Conservation (phyloP, 2,888 invertebrate genomes). For the Trachelus iudaicus region DNA sequence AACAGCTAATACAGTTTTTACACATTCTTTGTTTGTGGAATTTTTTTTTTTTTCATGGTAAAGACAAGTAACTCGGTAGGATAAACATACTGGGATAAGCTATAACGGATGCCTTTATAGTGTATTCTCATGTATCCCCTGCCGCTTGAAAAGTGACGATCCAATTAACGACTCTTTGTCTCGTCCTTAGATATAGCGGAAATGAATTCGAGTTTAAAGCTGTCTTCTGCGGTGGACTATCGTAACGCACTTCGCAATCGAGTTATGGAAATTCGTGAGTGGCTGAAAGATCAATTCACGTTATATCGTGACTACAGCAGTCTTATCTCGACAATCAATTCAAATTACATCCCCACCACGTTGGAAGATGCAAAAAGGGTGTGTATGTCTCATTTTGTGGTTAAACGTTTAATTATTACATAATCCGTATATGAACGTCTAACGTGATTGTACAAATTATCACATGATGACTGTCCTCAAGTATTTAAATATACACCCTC, state of each 20-base stretch:
- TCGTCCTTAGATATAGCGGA: neutral
- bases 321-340: constrained; percentile 43
- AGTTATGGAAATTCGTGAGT: constrained; percentile 43
- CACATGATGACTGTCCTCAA: neutral
- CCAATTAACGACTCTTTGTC: neutral
- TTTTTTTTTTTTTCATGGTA: neutral
- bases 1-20: neutral
- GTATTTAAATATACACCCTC: neutral
- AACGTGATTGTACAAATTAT: neutral
- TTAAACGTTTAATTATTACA: neutral
- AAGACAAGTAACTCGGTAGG: neutral
- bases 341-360: constrained; percentile 42
- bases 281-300: constrained; percentile 51
- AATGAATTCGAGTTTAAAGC: neutral
- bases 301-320: constrained; percentile 47
- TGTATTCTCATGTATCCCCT: neutral
- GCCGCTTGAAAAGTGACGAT: neutral
- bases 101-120: neutral
- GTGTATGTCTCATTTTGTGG: neutral
- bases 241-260: constrained; percentile 29
- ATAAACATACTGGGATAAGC: neutral
- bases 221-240: neutral
- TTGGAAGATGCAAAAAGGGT: constrained; percentile 40
- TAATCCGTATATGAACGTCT: neutral
- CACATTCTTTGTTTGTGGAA: neutral